Evolutionary conservation across 2,113 vertebrate species (phyloP), one percentile per base, ranked within the genome.

Genomic region (Xiphophorus hellerii): DNA sequence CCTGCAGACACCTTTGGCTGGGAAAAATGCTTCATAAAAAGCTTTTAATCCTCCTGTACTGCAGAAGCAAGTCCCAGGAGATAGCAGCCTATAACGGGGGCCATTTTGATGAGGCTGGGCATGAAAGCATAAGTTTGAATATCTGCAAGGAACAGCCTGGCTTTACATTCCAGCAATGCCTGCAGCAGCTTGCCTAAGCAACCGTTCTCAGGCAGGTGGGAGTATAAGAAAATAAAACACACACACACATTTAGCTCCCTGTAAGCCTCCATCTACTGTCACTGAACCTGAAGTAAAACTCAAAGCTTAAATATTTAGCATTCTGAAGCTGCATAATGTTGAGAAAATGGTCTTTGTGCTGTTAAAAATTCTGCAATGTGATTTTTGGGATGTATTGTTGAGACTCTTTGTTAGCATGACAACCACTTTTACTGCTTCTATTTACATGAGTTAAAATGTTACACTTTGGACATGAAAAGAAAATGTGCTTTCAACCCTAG

Each of bases 141-240:
- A 92, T 92, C 88, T 89, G 89, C 74, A 89, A 91, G 92, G 88
- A 90, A 87, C 92, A 91, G 87, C 88, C 35, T 62, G 86, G 79
- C 84, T 88, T 63, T 37, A 61, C 58, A 71, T 76, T 86, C 84
- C 88, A 88, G 87, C 74, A 89, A 82, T 69, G 67, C 78, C 78
- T 77, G 22, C n/a, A 71, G 74, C 87, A 85, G 81, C 82, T 84
- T 60, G 14, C 85, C 79, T 81, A 83, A 91, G 91, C 82, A 81
- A 73, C 77, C 58, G 28, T 84, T 87, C 83, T 81, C 62, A 76
- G 69, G 62, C 35, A 37, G 61, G 42, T 72, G 44, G 64, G 54
- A 65, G 70, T 10, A 35, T 11, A 37, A 81, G n/a, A 65, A 20
- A 70, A 39, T 82, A 54, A 74, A 58, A 42, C 7, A 7, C 31